Percentiles rank a stretch among this genome's conserved stretches.
Conservation (phyloP, 2,797 vertebrate genomes). For the Amniataba percoides region DNA sequence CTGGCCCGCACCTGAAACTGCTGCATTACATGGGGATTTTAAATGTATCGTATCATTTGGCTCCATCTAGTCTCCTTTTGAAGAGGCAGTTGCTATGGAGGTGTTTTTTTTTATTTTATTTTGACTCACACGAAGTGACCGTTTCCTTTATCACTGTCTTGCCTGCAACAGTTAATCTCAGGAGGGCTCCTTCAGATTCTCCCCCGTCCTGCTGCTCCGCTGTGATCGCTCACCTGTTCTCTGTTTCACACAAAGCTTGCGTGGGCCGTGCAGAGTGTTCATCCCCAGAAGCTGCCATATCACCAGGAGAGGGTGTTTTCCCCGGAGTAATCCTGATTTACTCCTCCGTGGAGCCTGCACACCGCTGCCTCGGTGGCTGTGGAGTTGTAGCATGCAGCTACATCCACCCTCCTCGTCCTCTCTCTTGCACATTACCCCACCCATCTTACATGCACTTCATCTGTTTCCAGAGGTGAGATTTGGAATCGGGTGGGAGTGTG, state of each 20-base stretch:
- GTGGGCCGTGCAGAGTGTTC: conserved; percentile 64
- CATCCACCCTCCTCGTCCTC: conserved; percentile 50
- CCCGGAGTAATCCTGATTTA: conserved; percentile 77
- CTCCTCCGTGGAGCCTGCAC: conserved; percentile 67
- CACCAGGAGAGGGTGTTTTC: conserved; percentile 72
- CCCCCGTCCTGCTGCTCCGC: conserved; percentile 23
- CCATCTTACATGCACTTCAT: conserved; percentile 71
- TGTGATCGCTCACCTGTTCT: conserved; percentile 76
- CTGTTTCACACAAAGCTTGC: conserved; percentile 60
- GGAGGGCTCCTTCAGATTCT: conserved; percentile 45
- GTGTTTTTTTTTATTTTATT: conserved; percentile 44
- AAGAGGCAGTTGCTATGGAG: conserved; percentile 27
- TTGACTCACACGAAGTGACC: conserved; percentile 53
- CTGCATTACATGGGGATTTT: conserved; percentile 29
- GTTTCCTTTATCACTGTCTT: conserved; percentile 47
- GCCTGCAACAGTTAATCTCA: conserved; percentile 56
- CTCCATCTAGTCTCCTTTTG: conserved; percentile 30
- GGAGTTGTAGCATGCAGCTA: conserved; percentile 51
- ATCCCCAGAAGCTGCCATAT: conserved; percentile 52
- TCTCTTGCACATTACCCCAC: conserved; percentile 67
- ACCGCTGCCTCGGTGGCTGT: conserved; percentile 48
- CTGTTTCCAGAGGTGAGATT: conserved; percentile 80
- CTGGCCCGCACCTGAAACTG: conserved; percentile 36
- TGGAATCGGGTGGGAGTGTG: conserved; percentile 80
- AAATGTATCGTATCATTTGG: conserved; percentile 30